A percentile compares a stretch with the other conserved stretches of the same genome.
Conservation (phyloP, 92 coral and sea anemone genomes). For the Plumapathes pennacea region DNA sequence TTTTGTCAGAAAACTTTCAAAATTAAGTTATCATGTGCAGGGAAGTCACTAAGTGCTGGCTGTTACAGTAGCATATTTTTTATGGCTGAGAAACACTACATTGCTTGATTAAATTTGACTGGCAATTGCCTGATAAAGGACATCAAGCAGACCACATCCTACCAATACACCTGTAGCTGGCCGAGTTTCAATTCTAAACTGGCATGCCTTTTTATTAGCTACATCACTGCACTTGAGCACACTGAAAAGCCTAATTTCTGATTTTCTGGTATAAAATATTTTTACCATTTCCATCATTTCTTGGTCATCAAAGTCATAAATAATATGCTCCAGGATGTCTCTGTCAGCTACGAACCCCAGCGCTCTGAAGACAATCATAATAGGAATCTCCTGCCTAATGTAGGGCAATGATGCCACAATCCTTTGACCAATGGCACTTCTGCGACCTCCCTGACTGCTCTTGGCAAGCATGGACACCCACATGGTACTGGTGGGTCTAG, state of each 20-base stretch:
- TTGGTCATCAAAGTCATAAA: slow-evolving; percentile 98
- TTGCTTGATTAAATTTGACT: too few species aligned
- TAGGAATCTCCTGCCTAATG: slow-evolving; percentile 95
- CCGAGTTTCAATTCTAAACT: too few species aligned
- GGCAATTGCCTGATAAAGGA: too few species aligned
- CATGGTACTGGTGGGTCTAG: slow-evolving; percentile 97
- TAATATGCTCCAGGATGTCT: slow-evolving; percentile 94
- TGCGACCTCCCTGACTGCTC: slow-evolving; percentile 92
- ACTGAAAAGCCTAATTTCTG: too few species aligned
- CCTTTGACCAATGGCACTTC: slow-evolving; percentile 98
- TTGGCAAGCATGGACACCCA: slow-evolving; percentile 99
- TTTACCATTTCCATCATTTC: slow-evolving; percentile 99
- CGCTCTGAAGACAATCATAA: slow-evolving; percentile 99
- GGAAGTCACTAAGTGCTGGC: too few species aligned
- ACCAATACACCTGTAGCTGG: too few species aligned
- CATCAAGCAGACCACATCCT: too few species aligned
- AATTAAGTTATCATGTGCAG: too few species aligned
- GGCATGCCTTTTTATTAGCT: background rate
- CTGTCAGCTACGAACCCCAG: slow-evolving; percentile 98
- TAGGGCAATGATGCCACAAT: slow-evolving; percentile 95
- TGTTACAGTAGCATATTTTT: too few species aligned
- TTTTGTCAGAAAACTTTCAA: too few species aligned
- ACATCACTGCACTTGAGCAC: background rate
- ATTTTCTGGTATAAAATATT: too few species aligned
- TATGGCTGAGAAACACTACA: too few species aligned